Evolutionary conservation across 2,888 invertebrate species (phyloP), one percentile per base, ranked within the genome.

Genomic region (Thera britannica): DNA sequence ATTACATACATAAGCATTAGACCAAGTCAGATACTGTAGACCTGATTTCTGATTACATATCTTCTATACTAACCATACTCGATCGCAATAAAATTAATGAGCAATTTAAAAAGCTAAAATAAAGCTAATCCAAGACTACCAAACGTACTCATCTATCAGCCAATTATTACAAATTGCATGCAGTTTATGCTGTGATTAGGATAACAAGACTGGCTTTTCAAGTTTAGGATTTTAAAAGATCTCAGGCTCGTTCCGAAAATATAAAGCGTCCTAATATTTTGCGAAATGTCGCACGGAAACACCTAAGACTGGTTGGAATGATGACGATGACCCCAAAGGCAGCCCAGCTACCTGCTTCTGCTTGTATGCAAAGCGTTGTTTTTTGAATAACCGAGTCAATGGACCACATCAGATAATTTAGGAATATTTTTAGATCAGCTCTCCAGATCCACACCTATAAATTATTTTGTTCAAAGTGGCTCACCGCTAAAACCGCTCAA

Each of bases 321-420:
- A 88, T 87, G 90, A 90, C 92, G 90, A 90, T 90, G 93, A 92
- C 92, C 93, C 84, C 88, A 66, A 77, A 67, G 77, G 74, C 75
- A 75, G 73, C 23, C 75, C 78, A 78, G 78, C 89, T 92, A 92
- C 93, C 93, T 93, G 93, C 82, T 82, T 87, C 88, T 87, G 88
- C 83, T 82, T 88, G 83, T 92, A 92, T 92, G 91, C 87, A 87
- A 92, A 92, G 82, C 82, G 82, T 86, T 90, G 81, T 89, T 90
- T 89, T 86, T 83, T 80, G 79, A 82, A 78, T 80, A 75, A 79
- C 77, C 77, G 83, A 85, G 92, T 92, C 93, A 92, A 88, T 78
- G 92, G 83, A 72, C 75, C 66, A 84, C 86, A 83, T 84, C 76
- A 78, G 75, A 80, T 83, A 82, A 81, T 86, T 88, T 83, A 79